Conservation (phyloP, 2,113 vertebrate genomes). For the Daphoenositta chrysoptera region DNA sequence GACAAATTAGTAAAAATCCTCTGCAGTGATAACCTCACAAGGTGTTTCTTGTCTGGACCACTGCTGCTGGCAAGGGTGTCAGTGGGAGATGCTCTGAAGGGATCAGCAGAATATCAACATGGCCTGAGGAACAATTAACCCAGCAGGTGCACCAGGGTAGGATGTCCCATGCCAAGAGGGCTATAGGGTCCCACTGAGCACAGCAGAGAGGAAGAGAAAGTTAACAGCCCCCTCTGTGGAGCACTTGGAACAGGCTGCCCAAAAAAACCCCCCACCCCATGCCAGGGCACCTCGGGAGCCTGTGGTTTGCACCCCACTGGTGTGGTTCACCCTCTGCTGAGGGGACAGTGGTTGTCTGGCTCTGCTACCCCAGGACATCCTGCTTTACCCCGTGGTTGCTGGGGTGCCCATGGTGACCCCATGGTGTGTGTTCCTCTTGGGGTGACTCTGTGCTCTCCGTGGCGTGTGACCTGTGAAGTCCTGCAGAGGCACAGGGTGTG, state of each 20-base stretch:
- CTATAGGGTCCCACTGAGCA: not conserved
- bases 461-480: not conserved
- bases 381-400: not conserved
- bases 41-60: not conserved
- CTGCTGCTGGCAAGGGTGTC: not conserved
- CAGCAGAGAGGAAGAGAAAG: not conserved
- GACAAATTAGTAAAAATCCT: not conserved
- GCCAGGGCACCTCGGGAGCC: rapidly evolving
- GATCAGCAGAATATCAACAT: not conserved
- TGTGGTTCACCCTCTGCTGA: not conserved
- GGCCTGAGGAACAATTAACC: not conserved
- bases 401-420: not conserved
- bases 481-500: rapidly evolving
- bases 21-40: not conserved
- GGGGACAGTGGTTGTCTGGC: not conserved
- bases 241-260: not conserved
- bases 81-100: not conserved
- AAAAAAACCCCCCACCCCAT: rapidly evolving
- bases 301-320: not conserved
- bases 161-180: not conserved
- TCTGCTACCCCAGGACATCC: not conserved
- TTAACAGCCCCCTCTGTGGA: not conserved
- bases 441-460: not conserved
- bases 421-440: not conserved
- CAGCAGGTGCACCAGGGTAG: not conserved